Percentiles rank a stretch among this genome's conserved stretches.
Conservation (phyloP, 2,888 invertebrate species). For the Lacanobia oleracea region DNA sequence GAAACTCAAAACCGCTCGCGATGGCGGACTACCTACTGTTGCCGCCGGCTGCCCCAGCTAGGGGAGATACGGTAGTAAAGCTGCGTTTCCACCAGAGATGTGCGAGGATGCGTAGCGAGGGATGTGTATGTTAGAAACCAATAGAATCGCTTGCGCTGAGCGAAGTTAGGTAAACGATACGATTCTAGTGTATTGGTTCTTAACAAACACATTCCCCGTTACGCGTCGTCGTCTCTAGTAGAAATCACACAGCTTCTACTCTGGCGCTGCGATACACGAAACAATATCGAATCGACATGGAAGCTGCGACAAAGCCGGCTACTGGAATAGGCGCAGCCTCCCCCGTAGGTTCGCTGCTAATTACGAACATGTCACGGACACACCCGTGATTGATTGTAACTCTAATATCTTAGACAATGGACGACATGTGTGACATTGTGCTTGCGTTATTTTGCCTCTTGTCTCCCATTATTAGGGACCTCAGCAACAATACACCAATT, state of each 20-base stretch:
- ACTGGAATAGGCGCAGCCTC: slow-evolving; percentile 70
- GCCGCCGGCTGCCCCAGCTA: too few relatives aligned
- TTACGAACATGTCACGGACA: slow-evolving; percentile 87
- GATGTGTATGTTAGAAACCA: too few relatives aligned
- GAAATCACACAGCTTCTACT: background rate
- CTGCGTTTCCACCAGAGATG: too few relatives aligned
- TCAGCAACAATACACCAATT: slow-evolving; percentile 64
- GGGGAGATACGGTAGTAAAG: too few relatives aligned
- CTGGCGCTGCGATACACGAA: slow-evolving; percentile 2
- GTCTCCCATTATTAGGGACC: slow-evolving; percentile 61
- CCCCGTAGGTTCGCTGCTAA: slow-evolving; percentile 81
- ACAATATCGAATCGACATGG: slow-evolving; percentile 49
- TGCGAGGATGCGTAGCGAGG: too few relatives aligned
- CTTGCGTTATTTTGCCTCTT: slow-evolving; percentile 72
- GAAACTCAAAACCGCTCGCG: too few relatives aligned
- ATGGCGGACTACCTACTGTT: too few relatives aligned
- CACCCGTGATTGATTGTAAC: slow-evolving; percentile 88
- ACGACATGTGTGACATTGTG: slow-evolving; percentile 80
- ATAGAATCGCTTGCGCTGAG: too few relatives aligned
- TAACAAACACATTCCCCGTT: too few relatives aligned
- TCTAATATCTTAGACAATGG: slow-evolving; percentile 87
- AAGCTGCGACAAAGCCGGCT: slow-evolving; percentile 39
- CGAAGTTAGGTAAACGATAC: too few relatives aligned
- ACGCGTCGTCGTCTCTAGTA: too few relatives aligned
- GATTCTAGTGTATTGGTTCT: too few relatives aligned